Evolutionary conservation across 2,113 vertebrate genomes (phyloP).

Genomic region (Corythornis cristatus): DNA sequence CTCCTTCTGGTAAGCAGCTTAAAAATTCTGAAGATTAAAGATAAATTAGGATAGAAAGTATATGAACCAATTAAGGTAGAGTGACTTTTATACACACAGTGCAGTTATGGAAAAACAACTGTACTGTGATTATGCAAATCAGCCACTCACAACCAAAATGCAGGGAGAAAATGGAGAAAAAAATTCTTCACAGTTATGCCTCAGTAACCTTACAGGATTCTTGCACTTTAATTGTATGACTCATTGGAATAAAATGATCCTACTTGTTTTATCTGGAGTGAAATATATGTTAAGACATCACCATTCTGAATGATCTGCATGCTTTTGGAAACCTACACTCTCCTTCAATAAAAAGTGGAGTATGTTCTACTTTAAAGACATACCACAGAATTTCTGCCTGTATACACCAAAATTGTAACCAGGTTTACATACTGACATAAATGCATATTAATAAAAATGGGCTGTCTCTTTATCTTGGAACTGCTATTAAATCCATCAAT

Average conservation of each 20-base stretch:
- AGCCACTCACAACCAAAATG: conserved; percentile 43
- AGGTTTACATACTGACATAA: background rate
- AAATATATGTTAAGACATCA: background rate
- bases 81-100: conserved; percentile 37
- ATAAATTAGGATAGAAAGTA: background rate
- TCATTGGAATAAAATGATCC: conserved; percentile 40
- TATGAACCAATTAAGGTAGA: conserved; percentile 17
- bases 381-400: background rate
- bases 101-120: conserved; percentile 44
- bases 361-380: background rate
- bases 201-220: conserved; percentile 34
- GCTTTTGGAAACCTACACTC: background rate
- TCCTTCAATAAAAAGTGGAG: background rate
- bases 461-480: background rate
- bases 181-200: conserved; percentile 40
- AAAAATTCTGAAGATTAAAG: conserved; percentile 5
- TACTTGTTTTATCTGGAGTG: conserved; percentile 21
- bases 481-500: background rate
- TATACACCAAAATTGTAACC: background rate
- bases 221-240: conserved; percentile 59
- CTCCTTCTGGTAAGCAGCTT: background rate
- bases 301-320: background rate
- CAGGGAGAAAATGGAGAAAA: conserved; percentile 25
- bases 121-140: conserved; percentile 58
- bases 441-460: background rate